Evolutionary conservation across 2,797 vertebrate genomes (phyloP).

Genomic region (Epinephelus coioides): DNA sequence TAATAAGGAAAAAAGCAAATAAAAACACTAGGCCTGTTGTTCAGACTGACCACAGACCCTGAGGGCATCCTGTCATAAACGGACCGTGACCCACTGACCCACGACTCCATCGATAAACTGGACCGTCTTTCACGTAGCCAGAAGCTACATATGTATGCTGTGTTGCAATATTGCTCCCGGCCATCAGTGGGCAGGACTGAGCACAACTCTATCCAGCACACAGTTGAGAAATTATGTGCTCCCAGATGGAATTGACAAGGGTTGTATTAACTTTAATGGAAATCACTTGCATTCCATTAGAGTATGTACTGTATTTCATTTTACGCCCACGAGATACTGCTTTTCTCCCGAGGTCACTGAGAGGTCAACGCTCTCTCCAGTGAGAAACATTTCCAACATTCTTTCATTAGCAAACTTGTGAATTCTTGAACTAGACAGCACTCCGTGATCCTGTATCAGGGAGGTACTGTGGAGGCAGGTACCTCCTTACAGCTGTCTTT

Average conservation of each 20-base stretch:
- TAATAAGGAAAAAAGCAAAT: no score
- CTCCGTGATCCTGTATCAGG: background rate
- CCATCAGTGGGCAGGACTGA: slow-evolving; percentile 19
- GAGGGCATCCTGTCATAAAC: slow-evolving; percentile 1
- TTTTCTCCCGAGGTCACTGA: slow-evolving; percentile 22
- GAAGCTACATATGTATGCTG: slow-evolving; percentile 10
- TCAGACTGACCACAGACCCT: background rate
- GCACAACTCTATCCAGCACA: background rate
- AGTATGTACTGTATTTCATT: slow-evolving; percentile 17
- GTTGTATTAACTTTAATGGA: slow-evolving; percentile 31
- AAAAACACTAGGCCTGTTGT: background rate
- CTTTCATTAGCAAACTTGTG: slow-evolving; percentile 35
- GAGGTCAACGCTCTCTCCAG: slow-evolving; percentile 10
- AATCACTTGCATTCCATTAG: slow-evolving; percentile 10
- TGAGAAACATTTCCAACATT: slow-evolving; percentile 24
- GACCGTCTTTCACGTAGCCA: slow-evolving; percentile 10
- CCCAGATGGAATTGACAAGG: slow-evolving; percentile 30
- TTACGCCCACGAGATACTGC: slow-evolving; percentile 1
- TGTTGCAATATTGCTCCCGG: slow-evolving; percentile 34
- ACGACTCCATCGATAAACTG: slow-evolving; percentile 10
- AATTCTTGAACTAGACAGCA: slow-evolving; percentile 9
- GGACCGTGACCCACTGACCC: background rate
- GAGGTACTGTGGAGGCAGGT: background rate
- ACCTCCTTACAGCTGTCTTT: background rate
- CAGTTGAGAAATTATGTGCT: slow-evolving; percentile 16